Conservation (phyloP, 2,888 invertebrate genomes). For the Dryomyza anilis region DNA sequence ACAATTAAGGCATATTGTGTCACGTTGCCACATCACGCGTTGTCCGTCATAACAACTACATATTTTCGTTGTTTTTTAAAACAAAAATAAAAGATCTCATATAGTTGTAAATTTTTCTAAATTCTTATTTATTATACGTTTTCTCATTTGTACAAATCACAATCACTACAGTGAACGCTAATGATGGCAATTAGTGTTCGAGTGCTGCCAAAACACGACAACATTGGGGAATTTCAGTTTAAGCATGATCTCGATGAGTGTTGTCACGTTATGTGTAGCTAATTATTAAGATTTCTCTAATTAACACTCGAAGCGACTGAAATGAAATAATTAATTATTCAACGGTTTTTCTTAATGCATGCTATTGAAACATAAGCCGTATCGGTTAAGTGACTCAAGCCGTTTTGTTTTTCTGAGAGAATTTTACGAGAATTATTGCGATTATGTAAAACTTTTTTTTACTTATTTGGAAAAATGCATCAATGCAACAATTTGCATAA, state of each 20-base stretch:
- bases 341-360: background rate
- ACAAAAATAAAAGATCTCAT: too few relatives aligned
- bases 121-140: too few relatives aligned
- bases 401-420: background rate
- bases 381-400: background rate
- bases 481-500: slow-evolving; percentile 42
- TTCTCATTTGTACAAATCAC: background rate
- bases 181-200: slow-evolving; percentile 19
- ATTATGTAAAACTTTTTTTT: background rate
- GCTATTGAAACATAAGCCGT: background rate
- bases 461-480: background rate
- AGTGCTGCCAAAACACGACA: slow-evolving; percentile 18
- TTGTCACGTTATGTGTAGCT: background rate
- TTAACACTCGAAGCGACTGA: background rate
- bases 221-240: background rate
- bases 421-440: background rate
- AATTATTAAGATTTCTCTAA: slow-evolving; percentile 11
- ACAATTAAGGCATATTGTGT: too few relatives aligned
- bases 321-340: background rate
- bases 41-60: too few relatives aligned
- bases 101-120: background rate
- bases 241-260: background rate
- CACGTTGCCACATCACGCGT: too few relatives aligned
- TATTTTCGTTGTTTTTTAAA: too few relatives aligned
- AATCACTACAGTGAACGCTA: too few relatives aligned